phyloP scores from a whole-genome alignment of 2,888 invertebrate genomes.

The Mactromeris polynyma region DNA sequence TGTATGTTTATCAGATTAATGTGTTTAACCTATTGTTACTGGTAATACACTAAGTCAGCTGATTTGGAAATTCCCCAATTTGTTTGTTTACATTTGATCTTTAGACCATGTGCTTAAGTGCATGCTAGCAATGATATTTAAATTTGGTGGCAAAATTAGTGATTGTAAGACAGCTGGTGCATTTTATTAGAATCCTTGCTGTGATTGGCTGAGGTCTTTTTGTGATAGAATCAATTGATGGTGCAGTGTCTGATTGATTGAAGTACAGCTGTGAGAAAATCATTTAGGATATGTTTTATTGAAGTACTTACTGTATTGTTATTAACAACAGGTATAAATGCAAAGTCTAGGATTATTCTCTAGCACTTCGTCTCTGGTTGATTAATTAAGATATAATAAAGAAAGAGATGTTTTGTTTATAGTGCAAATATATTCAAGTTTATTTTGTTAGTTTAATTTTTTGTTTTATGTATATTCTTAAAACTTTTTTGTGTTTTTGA shows the following conservation, averaged over 20 bases:
- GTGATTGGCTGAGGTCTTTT: constrained; percentile 78
- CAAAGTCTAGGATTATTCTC: not conserved
- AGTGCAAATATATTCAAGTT: not conserved
- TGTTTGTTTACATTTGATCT: constrained; percentile 54
- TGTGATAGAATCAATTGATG: constrained; percentile 79
- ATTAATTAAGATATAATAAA: not conserved
- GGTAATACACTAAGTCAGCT: constrained; percentile 38
- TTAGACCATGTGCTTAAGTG: constrained; percentile 53
- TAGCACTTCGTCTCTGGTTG: not conserved
- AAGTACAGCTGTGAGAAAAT: constrained; percentile 35
- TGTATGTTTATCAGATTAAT: constrained; percentile 64
- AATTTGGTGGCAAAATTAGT: constrained; percentile 82
- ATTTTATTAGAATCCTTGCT: constrained; percentile 69
- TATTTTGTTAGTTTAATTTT: not conserved
- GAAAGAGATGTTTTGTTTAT: not conserved
- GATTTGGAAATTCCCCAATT: constrained; percentile 55
- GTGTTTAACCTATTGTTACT: constrained; percentile 45
- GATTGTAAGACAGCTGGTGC: constrained; percentile 74
- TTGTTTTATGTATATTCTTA: not conserved
- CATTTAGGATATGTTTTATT: constrained; percentile 4
- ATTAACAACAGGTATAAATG: not conserved
- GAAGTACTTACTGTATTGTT: not conserved
- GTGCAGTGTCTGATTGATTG: constrained; percentile 64
- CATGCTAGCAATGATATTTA: constrained; percentile 73
- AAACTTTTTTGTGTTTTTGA: no score